Evolutionary conservation across 2,113 vertebrate species (phyloP), one percentile per base, ranked within the genome.

Genomic region (Ceyx melanurus): DNA sequence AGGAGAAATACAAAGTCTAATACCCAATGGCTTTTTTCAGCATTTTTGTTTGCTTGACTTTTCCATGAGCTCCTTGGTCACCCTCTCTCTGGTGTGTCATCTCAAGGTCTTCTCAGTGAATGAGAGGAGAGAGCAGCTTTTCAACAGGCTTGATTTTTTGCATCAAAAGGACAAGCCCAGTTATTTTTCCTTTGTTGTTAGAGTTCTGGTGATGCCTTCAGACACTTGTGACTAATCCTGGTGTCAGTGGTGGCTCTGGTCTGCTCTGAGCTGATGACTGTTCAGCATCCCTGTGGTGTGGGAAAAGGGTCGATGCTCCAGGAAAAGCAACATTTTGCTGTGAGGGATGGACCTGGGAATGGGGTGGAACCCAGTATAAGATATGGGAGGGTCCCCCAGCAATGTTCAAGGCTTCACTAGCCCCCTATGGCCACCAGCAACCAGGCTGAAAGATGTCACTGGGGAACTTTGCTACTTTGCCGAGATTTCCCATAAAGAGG

Each of bases 191-290:
- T 43, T 56, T 3, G 0, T 43, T 66, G 18, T 48, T 54, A 43
- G 25, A 37, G 33, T 35, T 48, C 22, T 3, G 18, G 15, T 25
- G 40, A 21, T 71, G 53, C 29, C 75, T 33, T 33, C 15, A 48
- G 50, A n/a, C 6, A 8, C 13, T 37, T 10, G 8, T 10, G 45
- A 5, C 33, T 16, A 18, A 8, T 29, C 28, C 26, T 0, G 2
- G 19, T 72, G 65, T 50, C 25, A 35, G 28, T 17, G 29, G 35
- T 60, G 62, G 15, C 57, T 60, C 57, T 42, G 25, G 10, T 48
- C 48, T 70, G 14, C 37, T 46, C 25, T 17, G 28, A 64, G 21
- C 23, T 58, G 40, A 8, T 16, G 23, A 20, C 48, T 11, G 0
- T 18, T 60, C 11, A 8, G 15, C 18, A 33, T 11, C 6, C 23